Conservation (phyloP, 2,113 vertebrate species). For the Loxodonta africana region DNA sequence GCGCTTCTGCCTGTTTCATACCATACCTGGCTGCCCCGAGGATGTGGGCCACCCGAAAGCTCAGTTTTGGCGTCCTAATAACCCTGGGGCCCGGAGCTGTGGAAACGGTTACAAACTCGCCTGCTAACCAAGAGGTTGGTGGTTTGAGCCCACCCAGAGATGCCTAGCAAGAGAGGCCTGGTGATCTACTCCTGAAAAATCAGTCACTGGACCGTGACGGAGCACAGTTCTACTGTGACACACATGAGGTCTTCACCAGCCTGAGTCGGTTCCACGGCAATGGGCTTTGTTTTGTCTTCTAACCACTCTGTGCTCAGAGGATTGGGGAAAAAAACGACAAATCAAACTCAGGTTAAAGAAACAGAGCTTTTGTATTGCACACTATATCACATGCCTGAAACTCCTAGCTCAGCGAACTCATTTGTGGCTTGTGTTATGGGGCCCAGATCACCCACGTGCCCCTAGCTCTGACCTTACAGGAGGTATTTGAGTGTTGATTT, state of each 20-base stretch:
- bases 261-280: no score
- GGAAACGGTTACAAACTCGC: background rate
- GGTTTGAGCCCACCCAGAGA: background rate
- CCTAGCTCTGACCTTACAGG: background rate
- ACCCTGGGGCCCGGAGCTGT: background rate
- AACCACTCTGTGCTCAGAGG: background rate
- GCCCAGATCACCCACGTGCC: background rate
- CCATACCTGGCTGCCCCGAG: background rate
- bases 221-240: background rate
- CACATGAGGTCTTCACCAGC: background rate
- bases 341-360: no score
- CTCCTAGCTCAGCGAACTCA: background rate
- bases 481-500: background rate
- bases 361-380: fast-evolving
- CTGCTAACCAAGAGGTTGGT: background rate
- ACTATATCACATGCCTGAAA: fast-evolving
- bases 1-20: background rate
- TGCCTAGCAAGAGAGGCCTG: background rate
- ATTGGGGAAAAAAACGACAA: background rate
- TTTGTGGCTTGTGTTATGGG: background rate
- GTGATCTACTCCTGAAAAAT: background rate
- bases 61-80: background rate
- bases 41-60: background rate
- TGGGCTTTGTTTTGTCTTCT: background rate
- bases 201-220: background rate